Evolutionary conservation across 2,797 vertebrate species (phyloP).

Genomic region (Lindbergichthys nudifrons): DNA sequence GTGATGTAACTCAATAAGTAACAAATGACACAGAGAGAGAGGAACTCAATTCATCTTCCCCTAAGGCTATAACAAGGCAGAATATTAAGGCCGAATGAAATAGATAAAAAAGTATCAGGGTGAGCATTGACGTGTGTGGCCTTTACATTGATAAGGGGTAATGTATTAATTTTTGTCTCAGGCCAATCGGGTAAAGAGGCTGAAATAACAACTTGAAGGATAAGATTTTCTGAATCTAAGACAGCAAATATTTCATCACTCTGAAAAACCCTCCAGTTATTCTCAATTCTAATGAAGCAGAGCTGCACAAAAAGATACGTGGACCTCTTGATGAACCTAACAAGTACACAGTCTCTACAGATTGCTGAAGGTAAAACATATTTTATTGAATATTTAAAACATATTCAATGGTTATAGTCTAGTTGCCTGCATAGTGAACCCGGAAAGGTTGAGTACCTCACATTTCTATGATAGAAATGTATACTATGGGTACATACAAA

Average conservation of each 20-base stretch:
- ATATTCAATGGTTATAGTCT: constrained; percentile 28
- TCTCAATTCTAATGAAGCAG: constrained; percentile 59
- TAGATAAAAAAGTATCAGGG: constrained; percentile 45
- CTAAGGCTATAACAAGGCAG: constrained; percentile 42
- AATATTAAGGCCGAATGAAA: constrained; percentile 50
- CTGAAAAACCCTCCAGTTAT: constrained; percentile 57
- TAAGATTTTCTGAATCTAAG: constrained; percentile 65
- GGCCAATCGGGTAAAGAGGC: constrained; percentile 63
- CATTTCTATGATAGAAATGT: no score
- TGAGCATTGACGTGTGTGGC: constrained; percentile 52
- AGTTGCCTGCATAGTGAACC: no score
- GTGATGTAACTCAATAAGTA: constrained; percentile 34
- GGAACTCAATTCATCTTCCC: constrained; percentile 22
- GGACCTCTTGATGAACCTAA: constrained; percentile 56
- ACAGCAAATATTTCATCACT: constrained; percentile 67
- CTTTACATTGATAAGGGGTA: constrained; percentile 65
- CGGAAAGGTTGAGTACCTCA: no score
- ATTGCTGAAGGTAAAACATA: constrained; percentile 50
- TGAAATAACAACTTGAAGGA: constrained; percentile 67
- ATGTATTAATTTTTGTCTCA: constrained; percentile 64
- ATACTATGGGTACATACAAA: no score
- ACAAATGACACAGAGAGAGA: constrained; percentile 41
- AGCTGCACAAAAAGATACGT: constrained; percentile 47
- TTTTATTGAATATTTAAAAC: constrained; percentile 65
- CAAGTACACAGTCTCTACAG: constrained; percentile 44